These are phyloP conservation scores for Penaeus indicus DNA, from an alignment of 1,140 invertebrate genomes.

Conservation along the genomic window DNA sequence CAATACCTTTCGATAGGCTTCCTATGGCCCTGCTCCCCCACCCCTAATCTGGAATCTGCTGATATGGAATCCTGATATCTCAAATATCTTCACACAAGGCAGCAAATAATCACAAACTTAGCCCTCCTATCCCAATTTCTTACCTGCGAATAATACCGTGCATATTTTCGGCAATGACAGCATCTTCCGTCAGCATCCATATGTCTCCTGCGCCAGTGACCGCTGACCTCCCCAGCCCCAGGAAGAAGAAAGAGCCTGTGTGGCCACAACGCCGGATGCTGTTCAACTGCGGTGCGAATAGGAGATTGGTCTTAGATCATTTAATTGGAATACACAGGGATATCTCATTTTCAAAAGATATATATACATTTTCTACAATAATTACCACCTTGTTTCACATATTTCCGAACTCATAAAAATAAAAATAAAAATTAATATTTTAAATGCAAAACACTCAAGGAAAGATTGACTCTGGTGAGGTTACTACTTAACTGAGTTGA, in stretches of 20 bases:
- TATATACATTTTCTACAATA: too few relatives aligned
- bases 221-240: slow-evolving; percentile 50
- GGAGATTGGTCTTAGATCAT: neutral
- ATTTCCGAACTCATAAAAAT: too few relatives aligned
- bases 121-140: neutral
- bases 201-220: slow-evolving; percentile 55
- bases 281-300: slow-evolving; percentile 26
- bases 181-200: slow-evolving; percentile 56
- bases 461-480: too few relatives aligned
- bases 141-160: slow-evolving; percentile 50
- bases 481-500: too few relatives aligned
- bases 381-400: too few relatives aligned
- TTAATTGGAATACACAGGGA: neutral
- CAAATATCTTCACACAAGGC: neutral
- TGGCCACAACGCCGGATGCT: slow-evolving; percentile 53
- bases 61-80: too few relatives aligned
- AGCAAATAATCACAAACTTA: neutral
- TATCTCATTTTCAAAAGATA: too few relatives aligned
- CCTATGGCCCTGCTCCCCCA: too few relatives aligned
- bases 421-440: too few relatives aligned
- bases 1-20: too few relatives aligned
- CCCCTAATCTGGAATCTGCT: too few relatives aligned
- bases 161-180: slow-evolving; percentile 60
- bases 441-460: too few relatives aligned
- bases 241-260: slow-evolving; percentile 51